These are phyloP conservation scores for Elmis aenea DNA, from an alignment of 2,888 invertebrate genomes.

Conservation along the genomic window DNA sequence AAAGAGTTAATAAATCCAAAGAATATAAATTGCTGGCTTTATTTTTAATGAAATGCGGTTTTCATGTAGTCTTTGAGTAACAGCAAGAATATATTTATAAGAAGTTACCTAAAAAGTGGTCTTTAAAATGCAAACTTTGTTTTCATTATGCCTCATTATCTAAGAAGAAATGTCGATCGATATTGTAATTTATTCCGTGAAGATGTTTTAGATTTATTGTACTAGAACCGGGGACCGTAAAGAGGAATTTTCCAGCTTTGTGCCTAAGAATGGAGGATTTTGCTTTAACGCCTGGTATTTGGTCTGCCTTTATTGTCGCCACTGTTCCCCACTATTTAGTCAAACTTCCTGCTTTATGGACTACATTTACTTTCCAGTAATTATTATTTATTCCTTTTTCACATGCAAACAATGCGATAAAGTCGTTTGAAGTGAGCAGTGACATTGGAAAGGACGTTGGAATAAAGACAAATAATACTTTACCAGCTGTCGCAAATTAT, in stretches of 20 bases:
- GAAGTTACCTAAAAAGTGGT: slow-evolving; percentile 1
- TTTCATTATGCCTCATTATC: slow-evolving; percentile 6
- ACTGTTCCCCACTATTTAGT: slow-evolving; percentile 11
- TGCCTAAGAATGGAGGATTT: slow-evolving; percentile 21
- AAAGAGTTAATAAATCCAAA: too few relatives aligned
- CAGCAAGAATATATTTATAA: too few relatives aligned
- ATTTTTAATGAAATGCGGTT: too few relatives aligned
- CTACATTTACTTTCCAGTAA: too few relatives aligned
- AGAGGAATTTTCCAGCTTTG: slow-evolving; percentile 23
- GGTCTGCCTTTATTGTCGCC: slow-evolving; percentile 15
- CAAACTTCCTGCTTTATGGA: slow-evolving; percentile 2
- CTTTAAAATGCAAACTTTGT: slow-evolving; percentile 10
- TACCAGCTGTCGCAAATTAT: too few relatives aligned
- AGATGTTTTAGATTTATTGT: slow-evolving; percentile 24
- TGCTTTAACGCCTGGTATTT: slow-evolving; percentile 16
- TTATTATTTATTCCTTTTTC: too few relatives aligned
- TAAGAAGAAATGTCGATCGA: slow-evolving; percentile 11
- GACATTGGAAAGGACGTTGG: too few relatives aligned
- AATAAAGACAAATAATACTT: too few relatives aligned
- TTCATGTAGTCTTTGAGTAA: too few relatives aligned
- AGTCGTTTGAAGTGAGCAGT: too few relatives aligned
- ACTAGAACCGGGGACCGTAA: slow-evolving; percentile 21
- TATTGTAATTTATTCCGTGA: slow-evolving; percentile 22
- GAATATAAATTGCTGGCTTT: too few relatives aligned
- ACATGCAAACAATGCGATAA: too few relatives aligned